Base-by-base conservation (phyloP, 2,888 invertebrate species). In the Galerucella nymphaeae region DNA sequence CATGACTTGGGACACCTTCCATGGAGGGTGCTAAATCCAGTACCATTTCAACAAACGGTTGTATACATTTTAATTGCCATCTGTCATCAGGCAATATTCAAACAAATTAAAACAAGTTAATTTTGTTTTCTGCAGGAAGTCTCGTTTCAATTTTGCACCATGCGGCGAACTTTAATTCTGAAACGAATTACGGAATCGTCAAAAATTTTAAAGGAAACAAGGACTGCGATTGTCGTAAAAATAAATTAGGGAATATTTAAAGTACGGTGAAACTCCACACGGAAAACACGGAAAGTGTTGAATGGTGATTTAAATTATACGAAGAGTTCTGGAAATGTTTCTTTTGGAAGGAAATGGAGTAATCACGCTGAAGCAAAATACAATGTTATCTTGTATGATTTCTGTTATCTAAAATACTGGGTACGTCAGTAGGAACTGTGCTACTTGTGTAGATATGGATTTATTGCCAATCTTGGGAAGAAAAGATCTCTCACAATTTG, bases 91-190 rank as follows among this genome's bases (percentile, higher is more conserved):
- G 68, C 75, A 77, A 79, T 68, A 80, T 80, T 62, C 3, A 41
- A 57, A 57, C 57, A 50, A 20, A 80, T 81, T 80, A 80, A 80
- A 73, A 81, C 80, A 78, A 78, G 79, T 81, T 82, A 82, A 82
- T 82, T 76, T 80, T 77, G 77, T 81, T 80, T 81, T 79, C 81
- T 80, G 78, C 68, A 77, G 78, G 75, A 76, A 78, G 76, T 77
- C 79, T 76, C 68, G 75, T 73, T 72, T 77, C 75, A 73, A 75
- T 71, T 75, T 72, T 69, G 77, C 79, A 79, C 79, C 82, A 82
- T 81, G 82, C 78, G 75, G 81, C 76, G 82, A 82, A 81, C 80
- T 81, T 81, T 82, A 82, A 82, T 82, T 75, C 38, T 70, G 69
- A 55, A 71, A 58, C 66, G 65, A 66, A 71, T 74, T 71, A 64